phyloP scores from a whole-genome alignment of 2,113 vertebrate genomes.

The Chlorodrepanis virens region DNA sequence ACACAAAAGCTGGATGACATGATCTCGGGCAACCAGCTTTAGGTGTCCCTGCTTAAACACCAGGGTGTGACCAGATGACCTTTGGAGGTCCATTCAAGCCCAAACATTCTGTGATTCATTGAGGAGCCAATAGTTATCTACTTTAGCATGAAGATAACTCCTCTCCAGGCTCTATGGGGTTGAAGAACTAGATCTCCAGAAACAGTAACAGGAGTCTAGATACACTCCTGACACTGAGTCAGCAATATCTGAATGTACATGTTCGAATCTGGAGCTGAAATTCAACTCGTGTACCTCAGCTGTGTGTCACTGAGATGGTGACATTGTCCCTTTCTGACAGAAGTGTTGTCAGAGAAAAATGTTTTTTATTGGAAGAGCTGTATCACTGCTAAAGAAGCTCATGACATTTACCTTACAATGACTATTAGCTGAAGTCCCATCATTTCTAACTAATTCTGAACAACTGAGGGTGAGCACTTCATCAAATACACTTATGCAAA shows the following conservation, averaged over 20 bases:
- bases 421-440: neutral
- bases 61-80: neutral
- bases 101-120: neutral
- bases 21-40: neutral
- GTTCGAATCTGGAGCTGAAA: neutral
- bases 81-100: neutral
- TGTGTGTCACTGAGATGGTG: neutral
- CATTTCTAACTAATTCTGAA: neutral
- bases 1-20: neutral
- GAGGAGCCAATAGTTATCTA: neutral
- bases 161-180: neutral
- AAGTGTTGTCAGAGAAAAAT: neutral
- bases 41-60: neutral
- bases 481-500: neutral
- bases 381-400: neutral
- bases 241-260: neutral
- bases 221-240: neutral
- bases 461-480: neutral
- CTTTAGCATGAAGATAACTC: neutral
- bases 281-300: accelerated
- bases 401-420: neutral
- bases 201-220: neutral
- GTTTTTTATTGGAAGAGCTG: neutral
- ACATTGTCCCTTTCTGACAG: neutral
- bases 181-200: neutral